Base-by-base conservation (phyloP, 2,113 vertebrate genomes). In the Aegithalos caudatus region DNA sequence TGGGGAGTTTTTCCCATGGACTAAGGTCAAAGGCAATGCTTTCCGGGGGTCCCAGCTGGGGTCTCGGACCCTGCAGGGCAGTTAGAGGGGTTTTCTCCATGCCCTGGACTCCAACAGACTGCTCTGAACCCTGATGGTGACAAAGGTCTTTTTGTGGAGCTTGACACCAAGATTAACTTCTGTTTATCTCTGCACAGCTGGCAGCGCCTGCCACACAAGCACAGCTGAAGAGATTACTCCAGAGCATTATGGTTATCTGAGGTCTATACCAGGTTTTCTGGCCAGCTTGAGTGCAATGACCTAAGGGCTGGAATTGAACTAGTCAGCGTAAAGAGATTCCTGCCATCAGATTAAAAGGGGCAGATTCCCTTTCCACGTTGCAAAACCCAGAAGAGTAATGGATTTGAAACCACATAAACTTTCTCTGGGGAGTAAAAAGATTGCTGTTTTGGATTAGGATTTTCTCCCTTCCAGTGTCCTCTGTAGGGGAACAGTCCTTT, bases 71-170 rank as follows among this genome's bases (percentile, higher is more conserved):
- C n/a, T n/a, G n/a, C n/a, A n/a, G n/a, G n/a, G n/a, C n/a, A n/a
- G n/a, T n/a, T n/a, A n/a, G n/a, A n/a, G n/a, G n/a, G n/a, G n/a
- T n/a, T n/a, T n/a, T n/a, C n/a, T n/a, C n/a, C n/a, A n/a, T n/a
- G n/a, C n/a, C n/a, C n/a, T n/a, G n/a, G n/a, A n/a, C n/a, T n/a
- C n/a, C n/a, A n/a, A n/a, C n/a, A n/a, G n/a, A n/a, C n/a, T 84
- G 42, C 81, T 92, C 69, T 71, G 65, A 91, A 58, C 37, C 4
- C 1, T 20, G 19, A 33, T 12, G 23, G 42, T 78, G 56, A 54
- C 88, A 92, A 93, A 97, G 88, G 86, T 95, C 72, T 62, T 88
- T 65, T 28, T 70, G 44, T 35, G 33, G 38, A 60, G 29, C n/a
- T 77, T 65, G 44, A 64, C 72, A 44, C 2, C 7, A 29, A 65